phyloP scores from a whole-genome alignment of 2,888 invertebrate species.

The Ophraella communa region DNA sequence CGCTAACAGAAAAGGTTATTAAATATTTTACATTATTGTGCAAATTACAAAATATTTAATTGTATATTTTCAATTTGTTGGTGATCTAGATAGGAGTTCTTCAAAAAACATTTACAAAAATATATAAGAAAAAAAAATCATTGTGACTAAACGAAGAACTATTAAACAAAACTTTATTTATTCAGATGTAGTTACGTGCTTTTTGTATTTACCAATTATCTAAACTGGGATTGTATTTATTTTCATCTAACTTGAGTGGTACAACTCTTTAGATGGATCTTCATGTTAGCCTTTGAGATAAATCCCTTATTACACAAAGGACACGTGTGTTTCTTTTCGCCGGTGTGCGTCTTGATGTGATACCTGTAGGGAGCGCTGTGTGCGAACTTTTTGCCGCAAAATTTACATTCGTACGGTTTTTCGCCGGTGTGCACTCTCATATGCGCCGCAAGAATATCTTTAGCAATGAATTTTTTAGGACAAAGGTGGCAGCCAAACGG shows the following conservation, averaged over 20 bases:
- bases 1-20: too few species aligned
- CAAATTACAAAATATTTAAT: too few species aligned
- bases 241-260: constrained; percentile 20
- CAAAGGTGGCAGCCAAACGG: constrained; percentile 45
- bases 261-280: constrained; percentile 37
- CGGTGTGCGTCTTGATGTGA: constrained; percentile 39
- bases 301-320: constrained; percentile 36
- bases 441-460: constrained; percentile 45
- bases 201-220: not conserved
- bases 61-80: too few species aligned
- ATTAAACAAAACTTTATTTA: too few species aligned
- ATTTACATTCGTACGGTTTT: constrained; percentile 45
- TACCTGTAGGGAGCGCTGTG: constrained; percentile 36
- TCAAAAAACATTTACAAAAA: too few species aligned
- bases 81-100: too few species aligned
- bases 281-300: constrained; percentile 40
- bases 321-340: constrained; percentile 34
- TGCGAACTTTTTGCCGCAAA: constrained; percentile 37
- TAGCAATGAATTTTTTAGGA: constrained; percentile 35
- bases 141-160: too few species aligned
- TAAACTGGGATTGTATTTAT: not conserved
- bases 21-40: too few species aligned
- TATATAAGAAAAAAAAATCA: too few species aligned
- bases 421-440: constrained; percentile 49
- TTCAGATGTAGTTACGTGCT: too few species aligned